Percentiles rank a stretch among this genome's conserved stretches.
Conservation (phyloP, 2,888 invertebrate species). For the Idaea biselata region DNA sequence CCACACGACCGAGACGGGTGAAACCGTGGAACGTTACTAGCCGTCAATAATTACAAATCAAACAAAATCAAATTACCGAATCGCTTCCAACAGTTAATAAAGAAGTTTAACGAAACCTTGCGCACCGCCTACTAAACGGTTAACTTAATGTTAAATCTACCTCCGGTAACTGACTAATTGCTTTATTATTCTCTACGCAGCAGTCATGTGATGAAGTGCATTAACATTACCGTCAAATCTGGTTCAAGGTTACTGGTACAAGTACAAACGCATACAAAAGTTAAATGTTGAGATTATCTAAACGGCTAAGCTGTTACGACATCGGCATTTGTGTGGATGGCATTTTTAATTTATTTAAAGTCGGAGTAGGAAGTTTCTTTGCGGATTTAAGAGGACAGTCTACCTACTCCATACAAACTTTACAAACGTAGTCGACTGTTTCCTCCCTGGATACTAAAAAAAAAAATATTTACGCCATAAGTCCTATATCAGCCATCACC, state of each 20-base stretch:
- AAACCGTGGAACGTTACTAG: too few relatives aligned
- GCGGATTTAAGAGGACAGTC: too few relatives aligned
- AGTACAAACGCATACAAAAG: background rate
- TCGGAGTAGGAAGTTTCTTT: too few relatives aligned
- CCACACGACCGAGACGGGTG: too few relatives aligned
- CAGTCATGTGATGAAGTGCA: slow-evolving; percentile 37
- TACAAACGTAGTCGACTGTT: too few relatives aligned
- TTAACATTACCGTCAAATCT: slow-evolving; percentile 33
- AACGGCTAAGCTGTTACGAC: background rate
- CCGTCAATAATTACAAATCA: background rate
- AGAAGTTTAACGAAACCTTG: too few relatives aligned
- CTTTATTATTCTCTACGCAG: slow-evolving; percentile 26
- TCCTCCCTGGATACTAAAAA: too few relatives aligned
- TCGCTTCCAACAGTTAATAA: background rate
- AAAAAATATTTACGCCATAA: too few relatives aligned
- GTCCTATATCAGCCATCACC: too few relatives aligned
- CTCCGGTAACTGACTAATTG: slow-evolving; percentile 17
- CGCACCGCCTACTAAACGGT: slow-evolving; percentile 16
- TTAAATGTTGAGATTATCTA: slow-evolving; percentile 3
- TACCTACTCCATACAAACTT: too few relatives aligned
- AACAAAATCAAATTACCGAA: background rate
- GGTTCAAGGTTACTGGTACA: slow-evolving; percentile 34
- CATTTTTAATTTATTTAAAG: too few relatives aligned
- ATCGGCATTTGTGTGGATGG: background rate
- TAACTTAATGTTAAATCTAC: background rate